Evolutionary conservation across 2,888 invertebrate genomes (phyloP), one percentile per base, ranked within the genome.

Genomic region (Pollenia labialis): DNA sequence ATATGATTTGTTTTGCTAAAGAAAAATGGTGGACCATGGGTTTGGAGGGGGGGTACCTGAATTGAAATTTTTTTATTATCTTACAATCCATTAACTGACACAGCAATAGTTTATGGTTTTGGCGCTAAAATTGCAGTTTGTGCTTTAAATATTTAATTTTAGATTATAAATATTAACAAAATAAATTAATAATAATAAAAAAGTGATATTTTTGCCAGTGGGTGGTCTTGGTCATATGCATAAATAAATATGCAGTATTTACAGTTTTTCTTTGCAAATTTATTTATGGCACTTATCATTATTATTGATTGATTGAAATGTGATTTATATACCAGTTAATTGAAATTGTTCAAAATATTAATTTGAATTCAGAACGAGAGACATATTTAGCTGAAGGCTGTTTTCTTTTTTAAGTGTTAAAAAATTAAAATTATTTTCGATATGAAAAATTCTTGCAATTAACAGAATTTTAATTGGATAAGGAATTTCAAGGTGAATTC

Each of bases 91-190:
- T 77, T 84, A 81, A 74, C 77, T 77, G 81, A 81, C 84, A 84
- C 62, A 84, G 81, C 54, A 84, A 87, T 81, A 81, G 81, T 87
- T 87, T 79, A 85, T 85, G 79, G 87, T 80, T 85, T 87, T 85
- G 87, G 87, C 87, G 87, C 87, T 85, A 72, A 82, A 75, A 82
- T 87, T 72, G 50, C 82, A 60, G 66, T 85, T 64, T 87, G 87
- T 82, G 82, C 79, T 80, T 85, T 58, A 82, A 87, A 85, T 87
- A 76, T 76, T 82, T 81, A 82, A 82, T 87, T 76, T 72, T 62
- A 64, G 42, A 56, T 74, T 82, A 75, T 75, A 64, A 50, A 54
- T 64, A 32, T 72, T 4, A 48, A 58, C 60, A 66, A 40, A 56
- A 69, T 46, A 9, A 18, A 10, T 44, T 66, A 46, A 12, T 58